Evolutionary conservation across 2,797 vertebrate species (phyloP).

Genomic region (Poeciliopsis paucimaculata): DNA sequence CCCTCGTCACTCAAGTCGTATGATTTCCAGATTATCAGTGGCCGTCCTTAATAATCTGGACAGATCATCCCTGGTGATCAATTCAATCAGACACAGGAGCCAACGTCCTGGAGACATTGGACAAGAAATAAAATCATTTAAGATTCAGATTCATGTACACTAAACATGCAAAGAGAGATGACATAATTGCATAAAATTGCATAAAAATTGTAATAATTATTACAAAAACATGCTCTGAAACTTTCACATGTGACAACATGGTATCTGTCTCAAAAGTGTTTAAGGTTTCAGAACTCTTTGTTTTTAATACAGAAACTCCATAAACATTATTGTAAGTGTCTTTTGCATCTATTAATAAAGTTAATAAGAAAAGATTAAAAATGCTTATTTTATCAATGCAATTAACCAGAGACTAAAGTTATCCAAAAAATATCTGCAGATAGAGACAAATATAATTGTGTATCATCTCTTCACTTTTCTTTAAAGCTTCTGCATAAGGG

Average conservation of each 20-base stretch:
- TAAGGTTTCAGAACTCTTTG: background rate
- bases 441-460: background rate
- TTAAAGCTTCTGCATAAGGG: background rate
- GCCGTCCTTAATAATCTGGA: background rate
- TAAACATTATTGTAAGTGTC: background rate
- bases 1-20: background rate
- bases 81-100: background rate
- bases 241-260: background rate
- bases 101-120: background rate
- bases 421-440: background rate
- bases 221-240: background rate
- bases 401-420: background rate
- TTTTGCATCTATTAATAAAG: background rate
- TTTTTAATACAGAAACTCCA: background rate
- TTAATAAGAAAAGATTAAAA: too few relatives aligned
- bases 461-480: background rate
- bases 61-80: background rate
- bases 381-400: background rate
- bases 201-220: background rate
- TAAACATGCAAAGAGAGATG: background rate
- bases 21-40: background rate
- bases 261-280: background rate
- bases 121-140: background rate
- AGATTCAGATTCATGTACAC: background rate
- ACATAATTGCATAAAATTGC: background rate